Base-by-base conservation (phyloP, 2,888 invertebrate species). In the Chymomyza caudatula region DNA sequence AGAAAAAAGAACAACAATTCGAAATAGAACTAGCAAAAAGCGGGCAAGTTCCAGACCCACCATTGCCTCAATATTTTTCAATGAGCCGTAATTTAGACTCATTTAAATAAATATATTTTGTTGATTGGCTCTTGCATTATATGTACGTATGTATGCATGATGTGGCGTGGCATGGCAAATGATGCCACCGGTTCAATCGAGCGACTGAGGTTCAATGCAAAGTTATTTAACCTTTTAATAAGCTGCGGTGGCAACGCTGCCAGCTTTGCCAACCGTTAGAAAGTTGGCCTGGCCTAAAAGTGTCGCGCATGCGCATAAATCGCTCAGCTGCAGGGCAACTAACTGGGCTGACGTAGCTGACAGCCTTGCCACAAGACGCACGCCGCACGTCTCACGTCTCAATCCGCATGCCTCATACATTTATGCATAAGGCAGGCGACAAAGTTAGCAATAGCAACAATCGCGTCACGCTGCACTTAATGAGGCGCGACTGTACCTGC, bases 221-320 rank as follows among this genome's bases (percentile, higher is more conserved):
- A 84, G 85, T 77, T 88, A 86, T 87, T 88, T 88, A 88, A 88
- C 88, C 88, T 88, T 87, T 88, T 87, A 88, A 88, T 88, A 80
- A 88, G 29, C 29, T 23, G 54, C 37, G 29, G 4, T 29, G 29
- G 19, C 42, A 20, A 20, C 20, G 17, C 49, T 49, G 13, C 5
- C 47, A 19, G 25, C 19, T 11, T 43, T 61, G 55, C 5, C 58
- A 53, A 37, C 29, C 47, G 25, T 65, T 65, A 65, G 65, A 65
- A 65, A 65, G 65, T 65, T 51, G 29, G 58, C 43, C 37, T 53
- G 60, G 60, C 64, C 73, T 60, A 76, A 74, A 69, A 61, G 59
- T 61, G 44, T 56, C 51, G 55, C 29, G 49, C 53, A 62, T 67
- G 71, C 62, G 65, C 61, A 42, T 42, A 56, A 58, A 47, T 42